Percentiles rank a stretch among this genome's conserved stretches.
phyloP scores from a whole-genome alignment of 1,140 invertebrate genomes.

The Dendrolimus punctatus region DNA sequence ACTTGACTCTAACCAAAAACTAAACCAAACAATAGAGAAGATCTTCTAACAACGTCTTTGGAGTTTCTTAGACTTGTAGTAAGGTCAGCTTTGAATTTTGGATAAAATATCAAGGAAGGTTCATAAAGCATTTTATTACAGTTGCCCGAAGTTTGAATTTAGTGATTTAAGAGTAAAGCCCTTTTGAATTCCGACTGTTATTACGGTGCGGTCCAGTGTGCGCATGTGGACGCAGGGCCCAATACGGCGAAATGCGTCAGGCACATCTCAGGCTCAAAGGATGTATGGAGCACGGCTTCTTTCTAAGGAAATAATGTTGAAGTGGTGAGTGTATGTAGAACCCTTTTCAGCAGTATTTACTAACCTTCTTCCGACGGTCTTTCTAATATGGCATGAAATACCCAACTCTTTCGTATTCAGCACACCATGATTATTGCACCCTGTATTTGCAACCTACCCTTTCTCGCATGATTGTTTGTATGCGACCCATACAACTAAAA shows the following conservation, averaged over 20 bases:
- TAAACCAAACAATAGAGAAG: no score
- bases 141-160: background rate
- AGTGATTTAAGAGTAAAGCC: slow-evolving; percentile 8
- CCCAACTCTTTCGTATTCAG: slow-evolving; percentile 1
- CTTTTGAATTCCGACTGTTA: slow-evolving; percentile 10
- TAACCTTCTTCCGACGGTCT: background rate
- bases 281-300: slow-evolving; percentile 19
- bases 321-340: slow-evolving; percentile 39
- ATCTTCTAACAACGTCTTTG: no score
- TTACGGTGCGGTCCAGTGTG: slow-evolving; percentile 13
- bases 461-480: no score
- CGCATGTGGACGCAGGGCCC: slow-evolving; percentile 26
- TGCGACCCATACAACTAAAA: no score
- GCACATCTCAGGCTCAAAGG: slow-evolving; percentile 19
- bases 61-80: no score
- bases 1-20: no score
- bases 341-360: slow-evolving; percentile 8
- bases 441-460: no score
- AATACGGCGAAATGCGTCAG: slow-evolving; percentile 30
- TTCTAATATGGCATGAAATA: slow-evolving; percentile 1
- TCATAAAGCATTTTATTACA: background rate
- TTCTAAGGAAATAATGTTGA: slow-evolving; percentile 12
- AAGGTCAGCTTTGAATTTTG: no score
- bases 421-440: background rate
- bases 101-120: no score